Evolutionary conservation across 2,888 invertebrate genomes (phyloP).

Genomic region (Norana najaformis): DNA sequence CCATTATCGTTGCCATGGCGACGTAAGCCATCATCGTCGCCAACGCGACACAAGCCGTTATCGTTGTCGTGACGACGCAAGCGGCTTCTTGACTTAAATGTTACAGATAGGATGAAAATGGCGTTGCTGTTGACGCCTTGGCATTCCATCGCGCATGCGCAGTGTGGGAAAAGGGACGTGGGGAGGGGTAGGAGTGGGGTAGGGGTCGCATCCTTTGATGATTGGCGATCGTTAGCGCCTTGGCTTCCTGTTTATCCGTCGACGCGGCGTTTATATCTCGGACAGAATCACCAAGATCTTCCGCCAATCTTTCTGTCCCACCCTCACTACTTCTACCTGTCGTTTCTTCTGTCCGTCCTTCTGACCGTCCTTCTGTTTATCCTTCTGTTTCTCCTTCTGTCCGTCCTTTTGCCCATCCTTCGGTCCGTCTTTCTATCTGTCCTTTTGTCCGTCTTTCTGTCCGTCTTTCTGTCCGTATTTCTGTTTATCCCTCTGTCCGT

Average conservation of each 20-base stretch:
- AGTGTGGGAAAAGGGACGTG: not conserved
- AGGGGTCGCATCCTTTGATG: not conserved
- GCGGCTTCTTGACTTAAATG: not conserved
- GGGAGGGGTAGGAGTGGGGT: not conserved
- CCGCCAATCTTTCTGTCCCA: not conserved
- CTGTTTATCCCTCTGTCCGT: not conserved
- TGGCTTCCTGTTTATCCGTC: not conserved
- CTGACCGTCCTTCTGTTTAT: not conserved
- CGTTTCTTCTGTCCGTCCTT: not conserved
- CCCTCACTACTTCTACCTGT: too few species aligned
- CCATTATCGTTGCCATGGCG: not conserved
- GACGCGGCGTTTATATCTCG: too few species aligned
- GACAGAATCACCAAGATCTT: not conserved
- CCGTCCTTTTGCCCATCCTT: not conserved
- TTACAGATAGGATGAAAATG: not conserved
- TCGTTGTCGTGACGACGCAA: not conserved
- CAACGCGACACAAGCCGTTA: too few species aligned
- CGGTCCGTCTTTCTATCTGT: too few species aligned
- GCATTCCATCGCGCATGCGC: not conserved
- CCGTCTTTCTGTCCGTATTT: not conserved
- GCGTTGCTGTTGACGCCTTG: constrained; percentile 5
- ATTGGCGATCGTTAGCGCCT: not conserved
- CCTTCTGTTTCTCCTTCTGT: too few species aligned
- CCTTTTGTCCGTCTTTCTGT: not conserved
- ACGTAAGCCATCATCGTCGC: too few species aligned